These are phyloP conservation scores for Nudaria mundana DNA, from an alignment of 2,888 invertebrate genomes.

Conservation along the genomic window DNA sequence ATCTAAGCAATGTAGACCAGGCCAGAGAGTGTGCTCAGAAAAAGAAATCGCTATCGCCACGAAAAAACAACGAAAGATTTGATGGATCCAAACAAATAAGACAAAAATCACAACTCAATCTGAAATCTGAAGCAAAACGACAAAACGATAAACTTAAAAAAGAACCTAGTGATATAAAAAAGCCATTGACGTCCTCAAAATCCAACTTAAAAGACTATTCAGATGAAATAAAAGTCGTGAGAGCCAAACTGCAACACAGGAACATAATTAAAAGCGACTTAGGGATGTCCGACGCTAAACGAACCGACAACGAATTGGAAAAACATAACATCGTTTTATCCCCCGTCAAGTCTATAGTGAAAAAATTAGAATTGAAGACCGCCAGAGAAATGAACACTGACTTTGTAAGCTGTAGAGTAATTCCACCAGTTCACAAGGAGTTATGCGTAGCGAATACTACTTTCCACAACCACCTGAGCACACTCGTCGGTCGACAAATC, in stretches of 20 bases:
- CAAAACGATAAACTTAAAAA: conserved; percentile 65
- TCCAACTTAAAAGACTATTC: conserved; percentile 68
- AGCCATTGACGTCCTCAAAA: conserved; percentile 54
- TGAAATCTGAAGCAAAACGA: conserved; percentile 65
- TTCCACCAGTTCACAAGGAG: conserved; percentile 73
- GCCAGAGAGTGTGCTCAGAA: conserved; percentile 80
- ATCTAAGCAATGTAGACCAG: conserved; percentile 79
- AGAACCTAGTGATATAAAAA: conserved; percentile 64
- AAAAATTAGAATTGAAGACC: conserved; percentile 73
- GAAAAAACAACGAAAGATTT: conserved; percentile 60
- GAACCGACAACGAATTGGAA: conserved; percentile 57
- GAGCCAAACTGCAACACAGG: conserved; percentile 75
- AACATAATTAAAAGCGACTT: conserved; percentile 70
- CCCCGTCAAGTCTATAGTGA: conserved; percentile 75
- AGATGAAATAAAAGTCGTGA: conserved; percentile 74
- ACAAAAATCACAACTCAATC: conserved; percentile 72
- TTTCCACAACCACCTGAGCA: conserved; percentile 76
- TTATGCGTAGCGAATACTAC: conserved; percentile 73
- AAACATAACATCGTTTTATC: conserved; percentile 64
- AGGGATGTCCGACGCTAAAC: conserved; percentile 51
- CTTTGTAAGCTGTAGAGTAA: conserved; percentile 71
- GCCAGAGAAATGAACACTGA: conserved; percentile 70
- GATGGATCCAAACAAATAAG: conserved; percentile 66
- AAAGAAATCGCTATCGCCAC: conserved; percentile 59
- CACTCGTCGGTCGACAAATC: conserved; percentile 75